Base-by-base conservation (phyloP, 2,113 vertebrate genomes). In the Psammodynastes pulverulentus region DNA sequence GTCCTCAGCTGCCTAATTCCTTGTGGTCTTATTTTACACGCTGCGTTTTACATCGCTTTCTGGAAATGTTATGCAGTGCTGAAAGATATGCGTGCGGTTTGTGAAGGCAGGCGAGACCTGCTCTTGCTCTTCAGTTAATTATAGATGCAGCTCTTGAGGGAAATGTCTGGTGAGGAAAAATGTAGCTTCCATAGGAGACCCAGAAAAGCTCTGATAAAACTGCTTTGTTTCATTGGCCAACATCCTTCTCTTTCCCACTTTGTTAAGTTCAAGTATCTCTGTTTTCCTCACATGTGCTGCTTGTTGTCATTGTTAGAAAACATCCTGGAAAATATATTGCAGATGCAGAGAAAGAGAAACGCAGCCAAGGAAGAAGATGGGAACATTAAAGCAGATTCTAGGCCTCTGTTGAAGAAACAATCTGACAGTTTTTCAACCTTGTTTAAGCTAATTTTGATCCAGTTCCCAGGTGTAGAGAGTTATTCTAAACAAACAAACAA, bases 21-120 rank as follows among this genome's bases (percentile, higher is more conserved):
- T 96, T 92, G 49, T 90, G 95, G 94, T 86, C 24, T 54, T 84
- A 46, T 95, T 95, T 95, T 94, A n/a, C 92, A 19, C 92, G 93
- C 91, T 53, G 26, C 51, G 13, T 92, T 92, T 89, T 94, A 88
- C 92, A 93, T 95, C 85, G 87, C 92, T 87, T 96, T 92, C 90
- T 89, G 90, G 93, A 95, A 95, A 96, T 94, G 92, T 88, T 48
- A 62, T 2, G 24, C 0, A 0, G 56, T 91, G 92, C 39, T 94
- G 93, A 94, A 49, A 92, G 86, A 89, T 90, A 89, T 89, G 92
- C 1, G 0, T 89, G 92, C 34, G 93, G 93, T 46, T 94, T 94
- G 93, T 52, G 86, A 92, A 94, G 8, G 23, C 86, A n/a, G 46
- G 23, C 29, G 21, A 84, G 26, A 10, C 21, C 72, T 89, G 62